phyloP scores from a whole-genome alignment of 2,797 vertebrate genomes.

The Onychomys arenicola region DNA sequence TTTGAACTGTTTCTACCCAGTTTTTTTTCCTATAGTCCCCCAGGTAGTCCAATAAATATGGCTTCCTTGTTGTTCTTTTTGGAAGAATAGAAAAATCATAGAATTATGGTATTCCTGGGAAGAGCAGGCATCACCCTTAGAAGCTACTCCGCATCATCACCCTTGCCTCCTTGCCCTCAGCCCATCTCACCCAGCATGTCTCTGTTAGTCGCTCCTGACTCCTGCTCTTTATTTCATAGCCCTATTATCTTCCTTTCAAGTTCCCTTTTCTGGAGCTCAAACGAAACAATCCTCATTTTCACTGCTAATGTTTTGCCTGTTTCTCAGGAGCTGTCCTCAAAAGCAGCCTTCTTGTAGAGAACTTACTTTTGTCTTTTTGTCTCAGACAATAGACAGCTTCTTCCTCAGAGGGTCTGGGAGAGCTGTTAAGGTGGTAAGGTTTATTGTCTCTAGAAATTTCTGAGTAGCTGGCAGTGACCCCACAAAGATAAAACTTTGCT shows the following conservation, averaged over 20 bases:
- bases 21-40: background rate
- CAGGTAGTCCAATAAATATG: background rate
- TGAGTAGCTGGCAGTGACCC: conserved; percentile 44
- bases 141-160: background rate
- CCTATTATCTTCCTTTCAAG: background rate
- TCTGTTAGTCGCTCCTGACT: background rate
- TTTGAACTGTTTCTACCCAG: background rate
- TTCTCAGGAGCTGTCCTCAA: conserved; percentile 38
- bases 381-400: conserved; percentile 69
- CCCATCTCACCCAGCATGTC: background rate
- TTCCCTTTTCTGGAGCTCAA: conserved; percentile 44
- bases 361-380: conserved; percentile 47
- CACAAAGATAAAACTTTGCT: conserved; percentile 60
- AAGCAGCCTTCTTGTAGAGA: conserved; percentile 40
- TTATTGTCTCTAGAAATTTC: conserved; percentile 51
- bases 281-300: conserved; percentile 41
- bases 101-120: background rate
- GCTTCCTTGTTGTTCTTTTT: background rate
- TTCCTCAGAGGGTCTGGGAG: conserved; percentile 46
- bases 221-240: background rate
- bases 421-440: conserved; percentile 54
- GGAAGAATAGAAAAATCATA: background rate
- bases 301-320: background rate
- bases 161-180: background rate
- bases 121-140: background rate